Base-by-base conservation (phyloP, 2,888 invertebrate species). In the Ypsolopha scabrella region DNA sequence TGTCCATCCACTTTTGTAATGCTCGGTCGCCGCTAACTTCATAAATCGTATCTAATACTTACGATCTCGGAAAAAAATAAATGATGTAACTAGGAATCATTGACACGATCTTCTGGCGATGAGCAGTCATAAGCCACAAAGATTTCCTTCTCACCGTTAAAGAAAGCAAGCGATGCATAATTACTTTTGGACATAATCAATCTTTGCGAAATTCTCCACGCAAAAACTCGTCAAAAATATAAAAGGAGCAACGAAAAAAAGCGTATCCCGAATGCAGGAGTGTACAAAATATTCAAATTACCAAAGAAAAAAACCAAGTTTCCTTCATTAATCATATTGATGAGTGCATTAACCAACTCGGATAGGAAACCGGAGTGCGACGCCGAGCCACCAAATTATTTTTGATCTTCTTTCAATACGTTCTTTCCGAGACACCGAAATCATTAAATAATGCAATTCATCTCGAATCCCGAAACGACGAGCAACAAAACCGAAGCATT, bases 31-130 rank as follows among this genome's bases (percentile, higher is more conserved):
- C 66, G 75, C 68, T 69, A 67, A 71, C 72, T 78, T 72, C 64
- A 73, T 72, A 78, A 75, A 78, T 78, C 75, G 80, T 83, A 83
- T 82, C 82, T 76, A 68, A 69, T 65, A 63, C 70, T 77, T 79
- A 75, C 67, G 69, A 75, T 77, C 75, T 63, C 65, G 54, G 57
- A 4, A 14, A 62, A 63, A 68, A 69, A 66, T 70, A 56, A 61
- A 55, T 60, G 59, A 59, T 59, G 67, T 63, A 67, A 24, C 24
- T 24, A 59, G 57, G 55, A 64, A 62, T 64, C 60, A 64, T 61
- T 59, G 60, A 64, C 63, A 62, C 54, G 60, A 62, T 58, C 56
- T 44, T 38, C 50, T 10, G 36, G 37, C 51, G 60, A 57, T 60
- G 59, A 60, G 60, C 54, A 55, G 54, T 53, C 57, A 51, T 57